phyloP scores from a whole-genome alignment of 2,797 vertebrate genomes.

The Streptopelia turtur region DNA sequence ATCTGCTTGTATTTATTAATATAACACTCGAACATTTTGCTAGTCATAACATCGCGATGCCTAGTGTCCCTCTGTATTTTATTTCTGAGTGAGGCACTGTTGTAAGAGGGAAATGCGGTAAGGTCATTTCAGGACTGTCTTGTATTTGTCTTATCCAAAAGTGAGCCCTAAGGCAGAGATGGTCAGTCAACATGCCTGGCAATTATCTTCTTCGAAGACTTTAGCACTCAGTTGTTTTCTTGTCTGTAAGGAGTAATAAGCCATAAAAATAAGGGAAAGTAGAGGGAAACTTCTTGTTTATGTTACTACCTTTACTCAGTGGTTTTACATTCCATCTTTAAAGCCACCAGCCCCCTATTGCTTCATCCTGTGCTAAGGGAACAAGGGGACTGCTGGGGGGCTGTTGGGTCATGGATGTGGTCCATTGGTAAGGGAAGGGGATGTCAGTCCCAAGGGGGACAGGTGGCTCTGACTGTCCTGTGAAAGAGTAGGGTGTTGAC shows the following conservation, averaged over 20 bases:
- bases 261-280: neutral
- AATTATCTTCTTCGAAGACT: neutral
- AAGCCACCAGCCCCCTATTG: rapidly evolving
- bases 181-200: neutral
- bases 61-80: neutral
- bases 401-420: neutral
- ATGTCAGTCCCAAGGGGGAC: too few species aligned
- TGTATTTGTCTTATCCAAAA: neutral
- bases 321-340: neutral
- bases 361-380: neutral
- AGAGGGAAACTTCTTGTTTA: neutral
- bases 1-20: neutral
- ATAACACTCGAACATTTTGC: neutral
- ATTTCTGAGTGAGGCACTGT: neutral
- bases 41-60: neutral
- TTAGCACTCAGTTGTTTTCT: neutral
- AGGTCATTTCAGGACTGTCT: neutral
- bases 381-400: neutral
- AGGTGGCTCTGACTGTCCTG: neutral
- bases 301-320: neutral
- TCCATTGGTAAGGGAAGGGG: neutral
- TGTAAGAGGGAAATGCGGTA: neutral
- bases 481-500: neutral
- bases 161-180: neutral
- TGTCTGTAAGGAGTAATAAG: neutral